Base-by-base conservation (phyloP, 2,888 invertebrate genomes). In the Andrena flavipes region DNA sequence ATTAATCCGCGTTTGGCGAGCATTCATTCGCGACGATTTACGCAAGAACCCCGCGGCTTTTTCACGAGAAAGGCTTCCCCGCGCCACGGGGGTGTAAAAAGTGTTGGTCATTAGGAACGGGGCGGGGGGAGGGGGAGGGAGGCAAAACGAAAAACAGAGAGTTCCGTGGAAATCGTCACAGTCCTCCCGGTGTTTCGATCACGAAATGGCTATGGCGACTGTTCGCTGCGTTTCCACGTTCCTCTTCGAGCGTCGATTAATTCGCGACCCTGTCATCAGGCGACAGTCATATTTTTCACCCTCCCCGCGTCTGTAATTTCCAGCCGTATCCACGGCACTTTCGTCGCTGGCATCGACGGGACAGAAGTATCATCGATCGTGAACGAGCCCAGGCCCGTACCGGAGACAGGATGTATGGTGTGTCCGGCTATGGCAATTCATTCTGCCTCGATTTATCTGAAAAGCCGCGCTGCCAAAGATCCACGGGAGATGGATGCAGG, bases 371-470 rank as follows among this genome's bases (percentile, higher is more conserved):
- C 78, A 86, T 86, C 76, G 86, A 86, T 86, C 81, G 70, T 49
- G 35, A 70, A 16, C 67, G 56, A 29, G 54, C 29, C 29, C 56
- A 26, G 23, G 51, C 30, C 35, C 20, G 64, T 35, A 56, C 16
- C 56, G 72, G 35, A 33, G 64, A 23, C 80, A 54, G 69, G 68
- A 56, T 68, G 64, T 49, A 60, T 10, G 74, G 20, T 76, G 65
- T 76, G 70, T 26, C 49, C 26, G 64, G 73, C 82, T 76, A 76
- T 42, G 77, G 76, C 80, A 75, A 82, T 87, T 76, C 83, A 83
- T 87, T 80, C 82, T 78, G 71, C 63, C 63, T 20, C 82, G 87
- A 83, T 87, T 85, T 87, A 80, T 85, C 76, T 54, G 87, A 65
- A 87, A 72, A 80, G 69, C 69, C 75, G 64, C 74, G 68, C 65